phyloP scores from a whole-genome alignment of 2,113 vertebrate genomes.

The Caranx ignobilis region DNA sequence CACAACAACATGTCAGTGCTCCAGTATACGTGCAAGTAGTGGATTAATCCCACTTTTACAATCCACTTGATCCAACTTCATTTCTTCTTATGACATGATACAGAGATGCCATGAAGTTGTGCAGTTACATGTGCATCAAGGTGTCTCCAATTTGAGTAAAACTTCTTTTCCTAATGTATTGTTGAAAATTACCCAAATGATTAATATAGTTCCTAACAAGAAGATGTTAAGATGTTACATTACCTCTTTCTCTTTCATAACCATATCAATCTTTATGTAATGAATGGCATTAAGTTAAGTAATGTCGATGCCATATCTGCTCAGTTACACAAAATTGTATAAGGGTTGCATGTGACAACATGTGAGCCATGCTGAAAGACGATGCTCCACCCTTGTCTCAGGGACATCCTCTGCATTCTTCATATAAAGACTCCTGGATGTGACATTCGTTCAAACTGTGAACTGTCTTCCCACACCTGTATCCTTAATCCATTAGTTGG shows the following conservation, averaged over 20 bases:
- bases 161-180: too few species aligned
- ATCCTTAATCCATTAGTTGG: too few species aligned
- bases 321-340: conserved; percentile 22
- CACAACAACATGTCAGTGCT: too few species aligned
- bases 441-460: neutral
- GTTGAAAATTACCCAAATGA: too few species aligned
- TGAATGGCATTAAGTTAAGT: neutral
- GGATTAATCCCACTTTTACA: too few species aligned
- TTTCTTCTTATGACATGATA: too few species aligned
- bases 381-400: conserved; percentile 54
- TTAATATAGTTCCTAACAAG: too few species aligned
- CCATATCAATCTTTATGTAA: neutral
- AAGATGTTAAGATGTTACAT: neutral
- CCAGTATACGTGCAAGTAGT: too few species aligned
- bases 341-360: conserved; percentile 14
- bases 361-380: neutral
- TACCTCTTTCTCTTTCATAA: neutral
- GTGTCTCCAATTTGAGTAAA: too few species aligned
- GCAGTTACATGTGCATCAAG: too few species aligned
- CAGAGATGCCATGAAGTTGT: too few species aligned
- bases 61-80: too few species aligned
- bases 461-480: neutral
- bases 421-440: conserved; percentile 12
- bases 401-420: neutral
- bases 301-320: neutral